Conservation (phyloP, 2,888 invertebrate genomes). For the Pelosia muscerda region DNA sequence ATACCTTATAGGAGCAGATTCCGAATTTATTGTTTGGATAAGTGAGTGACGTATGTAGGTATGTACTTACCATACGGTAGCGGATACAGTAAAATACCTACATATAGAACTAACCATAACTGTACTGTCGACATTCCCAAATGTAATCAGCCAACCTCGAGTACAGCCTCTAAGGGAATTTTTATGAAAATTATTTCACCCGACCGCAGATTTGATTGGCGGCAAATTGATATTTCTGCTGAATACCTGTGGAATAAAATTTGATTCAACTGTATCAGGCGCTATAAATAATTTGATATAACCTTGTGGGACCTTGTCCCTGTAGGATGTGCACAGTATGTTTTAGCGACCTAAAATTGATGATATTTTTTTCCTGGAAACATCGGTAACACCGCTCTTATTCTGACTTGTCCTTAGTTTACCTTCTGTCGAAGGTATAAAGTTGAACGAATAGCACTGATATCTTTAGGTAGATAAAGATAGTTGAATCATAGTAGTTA, state of each 20-base stretch:
- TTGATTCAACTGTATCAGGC: constrained; percentile 8
- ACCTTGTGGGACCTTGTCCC: not conserved
- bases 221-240: constrained; percentile 39
- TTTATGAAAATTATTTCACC: constrained; percentile 65
- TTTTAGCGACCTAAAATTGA: not conserved
- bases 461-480: no score
- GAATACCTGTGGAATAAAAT: constrained; percentile 26
- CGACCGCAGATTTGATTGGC: constrained; percentile 53
- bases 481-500: not conserved
- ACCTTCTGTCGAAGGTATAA: no score
- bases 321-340: no score
- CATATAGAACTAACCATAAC: constrained; percentile 17
- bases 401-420: not conserved
- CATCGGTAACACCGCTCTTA: not conserved
- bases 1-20: constrained; percentile 27
- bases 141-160: constrained; percentile 60
- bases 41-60: constrained; percentile 10
- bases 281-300: constrained; percentile 11
- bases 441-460: not conserved
- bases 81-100: not conserved
- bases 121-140: constrained; percentile 44
- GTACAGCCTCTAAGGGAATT: constrained; percentile 52
- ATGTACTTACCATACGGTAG: not conserved
- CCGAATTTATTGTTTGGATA: constrained; percentile 16
- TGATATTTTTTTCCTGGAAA: not conserved